Conservation (phyloP, 2,797 vertebrate species). For the Rhinophrynus dorsalis region DNA sequence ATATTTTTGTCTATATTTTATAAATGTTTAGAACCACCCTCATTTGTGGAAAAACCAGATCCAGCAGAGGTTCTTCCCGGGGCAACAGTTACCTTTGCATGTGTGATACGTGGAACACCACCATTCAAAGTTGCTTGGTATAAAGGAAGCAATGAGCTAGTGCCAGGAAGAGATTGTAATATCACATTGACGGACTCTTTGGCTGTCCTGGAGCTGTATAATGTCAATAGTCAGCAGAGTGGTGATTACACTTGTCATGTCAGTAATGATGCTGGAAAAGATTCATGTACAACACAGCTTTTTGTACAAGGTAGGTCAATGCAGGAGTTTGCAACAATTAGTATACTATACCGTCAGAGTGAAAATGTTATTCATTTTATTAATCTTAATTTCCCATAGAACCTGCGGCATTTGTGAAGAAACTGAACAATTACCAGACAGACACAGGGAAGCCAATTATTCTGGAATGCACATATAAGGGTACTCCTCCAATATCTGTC, state of each 20-base stretch:
- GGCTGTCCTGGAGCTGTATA: constrained; percentile 83
- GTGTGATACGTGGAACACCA: constrained; percentile 83
- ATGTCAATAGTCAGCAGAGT: constrained; percentile 82
- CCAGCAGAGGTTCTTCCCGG: constrained; percentile 88
- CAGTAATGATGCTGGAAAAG: constrained; percentile 90
- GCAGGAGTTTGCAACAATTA: too few species aligned
- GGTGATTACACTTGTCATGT: constrained; percentile 90
- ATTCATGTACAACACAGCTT: constrained; percentile 83
- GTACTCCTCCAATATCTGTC: constrained; percentile 89
- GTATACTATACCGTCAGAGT: too few species aligned
- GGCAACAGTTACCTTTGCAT: constrained; percentile 78
- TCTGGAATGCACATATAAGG: constrained; percentile 86
- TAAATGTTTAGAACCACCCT: constrained; percentile 82
- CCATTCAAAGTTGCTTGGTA: constrained; percentile 92
- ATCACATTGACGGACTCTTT: constrained; percentile 83
- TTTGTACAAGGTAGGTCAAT: constrained; percentile 92
- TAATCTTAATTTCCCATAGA: constrained; percentile 73
- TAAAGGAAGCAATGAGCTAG: constrained; percentile 86
- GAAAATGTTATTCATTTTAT: too few species aligned
- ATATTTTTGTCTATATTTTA: constrained; percentile 5
- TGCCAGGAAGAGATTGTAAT: constrained; percentile 80
- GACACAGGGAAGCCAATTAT: constrained; percentile 88
- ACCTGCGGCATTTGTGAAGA: constrained; percentile 89
- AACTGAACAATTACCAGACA: constrained; percentile 84
- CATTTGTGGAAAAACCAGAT: constrained; percentile 84